A percentile compares a stretch with the other conserved stretches of the same genome.
phyloP scores from a whole-genome alignment of 2,113 vertebrate species.

The Casuarius casuarius region DNA sequence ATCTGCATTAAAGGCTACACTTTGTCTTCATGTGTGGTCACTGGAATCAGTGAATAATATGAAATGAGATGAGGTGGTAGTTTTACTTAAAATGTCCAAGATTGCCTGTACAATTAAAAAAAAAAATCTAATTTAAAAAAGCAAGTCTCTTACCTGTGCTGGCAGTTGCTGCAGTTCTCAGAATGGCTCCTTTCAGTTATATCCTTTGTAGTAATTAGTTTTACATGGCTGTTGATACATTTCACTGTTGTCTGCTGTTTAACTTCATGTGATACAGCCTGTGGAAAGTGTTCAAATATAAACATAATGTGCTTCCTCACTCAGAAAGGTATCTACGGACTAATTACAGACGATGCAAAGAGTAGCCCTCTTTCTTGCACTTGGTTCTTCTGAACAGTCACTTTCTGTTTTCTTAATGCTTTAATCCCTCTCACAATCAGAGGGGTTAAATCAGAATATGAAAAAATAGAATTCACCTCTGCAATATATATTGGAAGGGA shows the following conservation, averaged over 20 bases:
- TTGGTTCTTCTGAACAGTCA: neutral
- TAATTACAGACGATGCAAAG: neutral
- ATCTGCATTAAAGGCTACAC: rapidly evolving
- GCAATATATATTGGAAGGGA: too few relatives aligned
- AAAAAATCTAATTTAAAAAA: neutral
- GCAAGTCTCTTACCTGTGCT: neutral
- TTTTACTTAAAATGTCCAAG: neutral
- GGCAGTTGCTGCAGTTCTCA: neutral
- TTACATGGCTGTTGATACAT: neutral
- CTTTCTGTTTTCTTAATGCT: neutral
- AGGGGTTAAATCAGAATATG: too few relatives aligned
- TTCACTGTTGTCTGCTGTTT: neutral
- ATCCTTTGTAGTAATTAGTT: neutral
- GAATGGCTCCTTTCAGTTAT: neutral
- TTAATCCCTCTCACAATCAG: too few relatives aligned
- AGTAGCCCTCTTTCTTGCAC: neutral
- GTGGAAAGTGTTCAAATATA: neutral
- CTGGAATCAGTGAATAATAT: neutral
- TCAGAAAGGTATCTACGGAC: neutral
- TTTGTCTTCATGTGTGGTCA: neutral
- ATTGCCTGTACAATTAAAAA: neutral
- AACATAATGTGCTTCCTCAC: neutral
- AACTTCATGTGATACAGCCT: neutral
- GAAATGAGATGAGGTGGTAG: neutral
- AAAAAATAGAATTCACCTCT: too few relatives aligned